Conservation (phyloP, 2,113 vertebrate genomes). For the Arizona elegans region DNA sequence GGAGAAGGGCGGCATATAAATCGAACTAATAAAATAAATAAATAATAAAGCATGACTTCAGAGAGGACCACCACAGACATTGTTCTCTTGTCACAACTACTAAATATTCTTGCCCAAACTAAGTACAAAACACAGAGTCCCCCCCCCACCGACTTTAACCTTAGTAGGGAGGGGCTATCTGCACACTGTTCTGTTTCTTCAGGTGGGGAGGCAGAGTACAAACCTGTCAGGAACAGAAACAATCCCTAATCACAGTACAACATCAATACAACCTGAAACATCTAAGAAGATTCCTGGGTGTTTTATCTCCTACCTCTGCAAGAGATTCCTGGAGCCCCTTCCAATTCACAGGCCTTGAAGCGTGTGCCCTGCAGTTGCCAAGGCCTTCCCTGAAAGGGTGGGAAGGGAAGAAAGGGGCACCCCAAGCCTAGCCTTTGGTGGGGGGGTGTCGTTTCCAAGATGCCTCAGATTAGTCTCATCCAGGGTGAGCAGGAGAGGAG, state of each 20-base stretch:
- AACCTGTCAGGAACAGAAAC: neutral
- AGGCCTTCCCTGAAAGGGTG: neutral
- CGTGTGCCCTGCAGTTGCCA: neutral
- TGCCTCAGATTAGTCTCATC: neutral
- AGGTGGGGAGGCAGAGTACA: neutral
- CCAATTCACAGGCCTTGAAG: neutral
- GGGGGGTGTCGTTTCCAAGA: accelerated
- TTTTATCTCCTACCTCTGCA: neutral
- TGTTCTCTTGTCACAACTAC: neutral
- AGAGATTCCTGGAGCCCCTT: neutral
- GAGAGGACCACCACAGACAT: neutral
- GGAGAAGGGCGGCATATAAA: no score
- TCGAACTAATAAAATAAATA: no score
- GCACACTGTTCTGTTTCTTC: neutral
- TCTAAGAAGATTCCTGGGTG: neutral
- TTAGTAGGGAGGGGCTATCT: neutral
- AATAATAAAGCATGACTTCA: neutral
- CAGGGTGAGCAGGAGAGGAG: no score
- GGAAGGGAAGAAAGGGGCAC: neutral
- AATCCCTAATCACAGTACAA: neutral
- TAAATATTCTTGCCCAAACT: neutral
- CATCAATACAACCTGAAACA: neutral
- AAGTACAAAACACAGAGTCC: neutral
- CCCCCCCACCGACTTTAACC: neutral
- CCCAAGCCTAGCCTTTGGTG: neutral